These are phyloP conservation scores for Panzeria rudis DNA, from an alignment of 2,888 invertebrate species.

Conservation along the genomic window DNA sequence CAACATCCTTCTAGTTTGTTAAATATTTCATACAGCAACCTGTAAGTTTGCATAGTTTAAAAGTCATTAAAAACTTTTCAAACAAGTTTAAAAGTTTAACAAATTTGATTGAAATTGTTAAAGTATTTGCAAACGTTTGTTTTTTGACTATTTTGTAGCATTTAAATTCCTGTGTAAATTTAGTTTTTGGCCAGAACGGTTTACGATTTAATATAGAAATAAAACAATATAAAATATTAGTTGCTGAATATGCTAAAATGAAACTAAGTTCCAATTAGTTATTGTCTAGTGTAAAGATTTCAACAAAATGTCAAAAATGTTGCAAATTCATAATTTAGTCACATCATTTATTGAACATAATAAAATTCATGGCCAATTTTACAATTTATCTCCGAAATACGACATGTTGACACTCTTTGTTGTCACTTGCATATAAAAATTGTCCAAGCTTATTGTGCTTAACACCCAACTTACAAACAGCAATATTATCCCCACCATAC, in stretches of 20 bases:
- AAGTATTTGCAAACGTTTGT: constrained; percentile 53
- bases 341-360: constrained; percentile 40
- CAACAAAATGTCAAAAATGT: constrained; percentile 26
- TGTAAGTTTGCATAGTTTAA: constrained; percentile 77
- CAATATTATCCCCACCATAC: not conserved
- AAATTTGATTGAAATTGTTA: constrained; percentile 80
- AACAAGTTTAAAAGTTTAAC: constrained; percentile 78
- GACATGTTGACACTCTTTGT: not conserved
- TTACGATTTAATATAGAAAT: not conserved
- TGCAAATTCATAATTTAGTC: constrained; percentile 27
- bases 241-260: not conserved
- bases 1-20: constrained; percentile 58
- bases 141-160: constrained; percentile 33
- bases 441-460: not conserved
- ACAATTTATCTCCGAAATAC: not conserved
- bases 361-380: constrained; percentile 27
- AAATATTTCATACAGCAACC: constrained; percentile 65
- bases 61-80: constrained; percentile 82
- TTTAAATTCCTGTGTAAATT: not conserved
- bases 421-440: constrained; percentile 35
- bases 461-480: not conserved
- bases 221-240: not conserved
- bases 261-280: not conserved
- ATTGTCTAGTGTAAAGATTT: not conserved
- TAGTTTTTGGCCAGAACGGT: not conserved